phyloP scores from a whole-genome alignment of 2,797 vertebrate species.

The Clarias pachynema region DNA sequence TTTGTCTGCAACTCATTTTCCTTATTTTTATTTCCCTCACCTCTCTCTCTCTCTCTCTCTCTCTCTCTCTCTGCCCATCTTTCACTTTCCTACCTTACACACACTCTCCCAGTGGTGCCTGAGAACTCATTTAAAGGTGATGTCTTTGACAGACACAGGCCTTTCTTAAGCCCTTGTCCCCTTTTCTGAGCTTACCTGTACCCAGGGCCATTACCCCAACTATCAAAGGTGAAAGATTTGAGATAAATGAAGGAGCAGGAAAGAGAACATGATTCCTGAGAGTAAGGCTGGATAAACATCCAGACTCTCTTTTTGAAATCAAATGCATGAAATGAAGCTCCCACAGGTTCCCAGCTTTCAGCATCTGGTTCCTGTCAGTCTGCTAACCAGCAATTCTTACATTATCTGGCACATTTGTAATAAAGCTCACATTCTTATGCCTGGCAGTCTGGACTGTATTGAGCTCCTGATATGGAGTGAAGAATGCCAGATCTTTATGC shows the following conservation, averaged over 20 bases:
- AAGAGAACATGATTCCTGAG: slow-evolving; percentile 20
- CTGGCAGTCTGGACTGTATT: slow-evolving; percentile 48
- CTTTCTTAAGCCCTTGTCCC: slow-evolving; percentile 39
- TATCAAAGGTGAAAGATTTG: slow-evolving; percentile 30
- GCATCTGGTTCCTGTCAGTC: slow-evolving; percentile 53
- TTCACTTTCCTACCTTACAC: slow-evolving; percentile 10
- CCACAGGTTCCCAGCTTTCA: slow-evolving; percentile 45
- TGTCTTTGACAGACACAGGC: slow-evolving; percentile 51
- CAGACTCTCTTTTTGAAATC: slow-evolving; percentile 45
- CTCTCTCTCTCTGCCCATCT: not conserved
- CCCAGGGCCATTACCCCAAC: slow-evolving; percentile 41
- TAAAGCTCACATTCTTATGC: slow-evolving; percentile 50
- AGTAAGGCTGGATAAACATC: slow-evolving; percentile 43
- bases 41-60: not conserved
- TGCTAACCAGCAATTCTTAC: slow-evolving; percentile 42
- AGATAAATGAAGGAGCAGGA: slow-evolving; percentile 25
- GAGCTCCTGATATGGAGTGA: slow-evolving; percentile 61
- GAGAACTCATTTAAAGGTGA: slow-evolving; percentile 62
- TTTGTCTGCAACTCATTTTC: not conserved
- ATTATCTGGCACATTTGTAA: slow-evolving; percentile 55
- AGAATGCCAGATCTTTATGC: slow-evolving; percentile 52
- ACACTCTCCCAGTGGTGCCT: slow-evolving; percentile 53
- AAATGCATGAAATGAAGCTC: slow-evolving; percentile 54
- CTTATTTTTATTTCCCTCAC: not conserved
- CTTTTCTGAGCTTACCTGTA: slow-evolving; percentile 9